Percentiles rank a stretch among this genome's conserved stretches.
Conservation (phyloP, 2,797 vertebrate species). For the Melanotaenia parkinsoni region DNA sequence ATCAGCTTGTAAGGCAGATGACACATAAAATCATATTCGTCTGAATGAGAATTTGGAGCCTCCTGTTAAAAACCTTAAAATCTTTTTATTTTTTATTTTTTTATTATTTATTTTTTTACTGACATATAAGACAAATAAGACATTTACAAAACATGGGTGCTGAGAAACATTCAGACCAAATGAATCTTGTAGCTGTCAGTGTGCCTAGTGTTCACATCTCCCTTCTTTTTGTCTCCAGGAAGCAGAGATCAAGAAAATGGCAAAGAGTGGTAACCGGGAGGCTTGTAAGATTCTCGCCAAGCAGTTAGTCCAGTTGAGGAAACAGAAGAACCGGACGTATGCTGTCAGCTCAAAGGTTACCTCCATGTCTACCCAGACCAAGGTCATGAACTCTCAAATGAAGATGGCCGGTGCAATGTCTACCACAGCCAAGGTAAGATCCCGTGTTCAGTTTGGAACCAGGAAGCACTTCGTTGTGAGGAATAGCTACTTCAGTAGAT, state of each 20-base stretch:
- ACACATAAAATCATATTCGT: neutral
- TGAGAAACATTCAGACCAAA: neutral
- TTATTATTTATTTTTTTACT: too few relatives aligned
- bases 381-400: conserved; percentile 99
- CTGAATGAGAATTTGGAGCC: neutral
- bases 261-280: conserved; percentile 94
- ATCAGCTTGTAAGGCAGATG: neutral
- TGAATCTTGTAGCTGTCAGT: neutral
- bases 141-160: neutral
- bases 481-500: neutral
- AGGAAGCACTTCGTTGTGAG: neutral
- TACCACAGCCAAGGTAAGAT: conserved; percentile 92
- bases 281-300: conserved; percentile 96
- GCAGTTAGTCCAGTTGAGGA: conserved; percentile 93
- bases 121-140: neutral
- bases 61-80: neutral
- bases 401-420: conserved; percentile 99
- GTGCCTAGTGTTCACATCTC: neutral
- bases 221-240: conserved; percentile 81
- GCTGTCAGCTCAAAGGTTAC: conserved; percentile 98
- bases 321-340: conserved; percentile 95
- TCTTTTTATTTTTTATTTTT: neutral
- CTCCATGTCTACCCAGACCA: conserved; percentile 97
- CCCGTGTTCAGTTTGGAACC: neutral
- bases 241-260: conserved; percentile 99